Conservation (phyloP, 2,888 invertebrate species). For the Zhengitettix transpicula region DNA sequence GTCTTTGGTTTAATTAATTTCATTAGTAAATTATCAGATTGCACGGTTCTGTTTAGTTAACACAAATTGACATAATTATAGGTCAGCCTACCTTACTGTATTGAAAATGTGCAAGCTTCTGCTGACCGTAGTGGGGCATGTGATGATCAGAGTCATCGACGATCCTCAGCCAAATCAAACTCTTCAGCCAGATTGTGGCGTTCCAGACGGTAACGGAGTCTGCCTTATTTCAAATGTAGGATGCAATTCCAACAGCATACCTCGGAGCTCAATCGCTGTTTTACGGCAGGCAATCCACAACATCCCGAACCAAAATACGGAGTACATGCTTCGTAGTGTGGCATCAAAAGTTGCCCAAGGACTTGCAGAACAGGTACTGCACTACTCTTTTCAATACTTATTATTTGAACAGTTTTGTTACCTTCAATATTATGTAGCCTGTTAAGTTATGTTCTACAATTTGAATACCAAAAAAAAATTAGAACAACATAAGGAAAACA, state of each 20-base stretch:
- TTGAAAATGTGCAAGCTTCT: slow-evolving; percentile 78
- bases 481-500: too few relatives aligned
- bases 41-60: not conserved
- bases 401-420: not conserved
- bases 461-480: too few relatives aligned
- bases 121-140: slow-evolving; percentile 70
- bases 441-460: too few relatives aligned
- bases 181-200: slow-evolving; percentile 17
- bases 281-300: slow-evolving; percentile 71
- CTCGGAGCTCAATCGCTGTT: slow-evolving; percentile 30
- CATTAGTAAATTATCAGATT: too few relatives aligned
- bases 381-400: not conserved
- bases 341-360: slow-evolving; percentile 68
- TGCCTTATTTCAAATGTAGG: not conserved
- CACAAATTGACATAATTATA: slow-evolving; percentile 20
- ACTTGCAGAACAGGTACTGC: slow-evolving; percentile 52
- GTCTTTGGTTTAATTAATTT: not conserved
- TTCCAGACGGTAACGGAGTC: slow-evolving; percentile 9
- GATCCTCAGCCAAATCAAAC: slow-evolving; percentile 33
- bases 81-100: slow-evolving; percentile 75
- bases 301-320: slow-evolving; percentile 68
- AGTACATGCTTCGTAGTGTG: slow-evolving; percentile 68
- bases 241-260: slow-evolving; percentile 6
- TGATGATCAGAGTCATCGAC: slow-evolving; percentile 39
- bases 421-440: not conserved